A percentile compares a stretch with the other conserved stretches of the same genome.
Conservation (phyloP, 2,113 vertebrate genomes). For the Opisthocomus hoazin region DNA sequence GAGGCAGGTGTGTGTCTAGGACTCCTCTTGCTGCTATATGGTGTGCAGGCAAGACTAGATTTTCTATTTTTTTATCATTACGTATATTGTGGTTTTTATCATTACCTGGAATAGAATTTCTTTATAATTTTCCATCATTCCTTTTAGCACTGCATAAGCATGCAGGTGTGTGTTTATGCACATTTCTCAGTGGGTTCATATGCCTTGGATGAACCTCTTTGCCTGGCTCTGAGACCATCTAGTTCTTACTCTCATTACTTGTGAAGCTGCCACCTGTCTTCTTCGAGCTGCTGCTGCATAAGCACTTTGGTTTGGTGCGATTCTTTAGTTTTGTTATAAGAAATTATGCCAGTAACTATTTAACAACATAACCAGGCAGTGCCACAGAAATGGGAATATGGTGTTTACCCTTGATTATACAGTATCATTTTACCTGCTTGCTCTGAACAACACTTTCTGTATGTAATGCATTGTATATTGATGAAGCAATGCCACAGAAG, state of each 20-base stretch:
- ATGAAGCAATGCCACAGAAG: not conserved
- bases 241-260: not conserved
- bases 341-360: not conserved
- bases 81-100: too few relatives aligned
- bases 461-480: not conserved
- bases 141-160: not conserved
- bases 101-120: not conserved
- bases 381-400: not conserved
- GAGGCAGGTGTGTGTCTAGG: not conserved
- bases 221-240: not conserved
- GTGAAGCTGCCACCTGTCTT: not conserved
- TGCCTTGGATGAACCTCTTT: not conserved
- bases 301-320: not conserved
- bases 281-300: not conserved
- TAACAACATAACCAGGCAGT: not conserved
- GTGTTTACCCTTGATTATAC: not conserved
- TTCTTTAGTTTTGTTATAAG: not conserved
- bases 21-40: not conserved
- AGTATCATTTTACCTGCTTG: not conserved
- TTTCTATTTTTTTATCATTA: not conserved
- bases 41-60: not conserved
- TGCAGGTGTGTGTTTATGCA: not conserved
- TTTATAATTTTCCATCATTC: not conserved
- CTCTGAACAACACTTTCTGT: not conserved
- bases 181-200: not conserved